Base-by-base conservation (phyloP, 2,797 vertebrate genomes). In the Neomorphus geoffroyi region DNA sequence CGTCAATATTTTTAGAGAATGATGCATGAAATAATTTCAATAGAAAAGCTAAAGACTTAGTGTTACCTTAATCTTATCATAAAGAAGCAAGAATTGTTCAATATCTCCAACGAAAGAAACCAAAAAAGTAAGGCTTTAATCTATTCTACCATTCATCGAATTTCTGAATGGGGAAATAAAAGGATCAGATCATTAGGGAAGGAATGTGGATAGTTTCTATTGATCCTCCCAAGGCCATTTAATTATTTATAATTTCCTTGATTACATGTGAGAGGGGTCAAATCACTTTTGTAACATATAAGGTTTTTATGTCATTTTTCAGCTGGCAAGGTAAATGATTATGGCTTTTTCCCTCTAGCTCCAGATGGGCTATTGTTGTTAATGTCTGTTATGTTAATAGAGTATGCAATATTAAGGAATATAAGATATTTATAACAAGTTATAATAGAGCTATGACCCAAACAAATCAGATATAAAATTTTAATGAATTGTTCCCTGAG, bases 361-460 rank as follows among this genome's bases (percentile, higher is more conserved):
- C 87, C 73, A 91, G 88, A 92, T 78, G 70, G 88, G 28, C 77
- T 93, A 69, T 66, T 93, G 81, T 86, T 95, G 85, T 91, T 94
- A 95, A 96, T 93, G 92, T 90, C 77, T 90, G 90, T 86, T 92
- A 81, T 95, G 90, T 86, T 97, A 94, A 93, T 93, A 93, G 80
- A 92, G 48, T 90, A 88, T 90, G 80, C 91, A 96, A 93, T 96
- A 94, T 96, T 96, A 96, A 96, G 96, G 87, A 94, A 97, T 95
- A 91, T 95, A 91, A 96, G 94, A 96, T 95, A 97, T 97, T 96
- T 96, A 97, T 93, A 97, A 95, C 80, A 86, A 94, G 88, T 95
- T 97, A 84, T 95, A 96, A 92, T 56, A 78, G 66, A 96, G 48
- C 67, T 90, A 79, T 92, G 86, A 93, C 80, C 80, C 88, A 93